These are phyloP conservation scores for Strix uralensis DNA, from an alignment of 2,113 vertebrate species.

Conservation along the genomic window DNA sequence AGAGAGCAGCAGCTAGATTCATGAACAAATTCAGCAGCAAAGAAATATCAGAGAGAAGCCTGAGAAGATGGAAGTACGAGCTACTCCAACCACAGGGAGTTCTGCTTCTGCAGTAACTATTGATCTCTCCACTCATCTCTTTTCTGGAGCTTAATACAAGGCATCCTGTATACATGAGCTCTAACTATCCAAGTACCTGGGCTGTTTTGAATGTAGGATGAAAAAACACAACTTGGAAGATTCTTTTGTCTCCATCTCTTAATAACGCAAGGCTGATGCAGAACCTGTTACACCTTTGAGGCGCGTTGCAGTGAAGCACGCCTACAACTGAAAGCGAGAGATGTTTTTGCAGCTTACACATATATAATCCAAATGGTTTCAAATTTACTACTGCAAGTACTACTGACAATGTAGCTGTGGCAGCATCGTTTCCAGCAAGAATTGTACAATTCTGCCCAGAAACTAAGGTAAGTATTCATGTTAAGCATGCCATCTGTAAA, in stretches of 20 bases:
- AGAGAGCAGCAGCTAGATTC: background rate
- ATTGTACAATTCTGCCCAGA: background rate
- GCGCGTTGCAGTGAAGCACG: rapidly evolving
- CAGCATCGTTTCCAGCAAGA: background rate
- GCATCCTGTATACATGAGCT: background rate
- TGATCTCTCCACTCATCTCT: background rate
- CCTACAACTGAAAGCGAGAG: background rate
- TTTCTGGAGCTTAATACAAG: background rate
- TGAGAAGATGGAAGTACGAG: background rate
- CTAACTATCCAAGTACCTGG: background rate
- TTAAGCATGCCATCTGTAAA: background rate
- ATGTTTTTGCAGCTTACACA: background rate
- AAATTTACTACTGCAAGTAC: background rate
- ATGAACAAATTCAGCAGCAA: background rate
- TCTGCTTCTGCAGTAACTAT: background rate
- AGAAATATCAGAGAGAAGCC: background rate
- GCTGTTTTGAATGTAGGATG: background rate
- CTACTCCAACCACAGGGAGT: background rate
- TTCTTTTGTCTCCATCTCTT: background rate
- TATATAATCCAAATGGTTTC: background rate
- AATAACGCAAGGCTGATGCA: background rate
- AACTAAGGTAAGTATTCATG: background rate
- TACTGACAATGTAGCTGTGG: background rate
- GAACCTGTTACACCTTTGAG: background rate
- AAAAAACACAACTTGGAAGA: background rate